Percentiles rank a stretch among this genome's conserved stretches.
Conservation (phyloP, 2,888 invertebrate genomes). For the Diplolepis rosae region DNA sequence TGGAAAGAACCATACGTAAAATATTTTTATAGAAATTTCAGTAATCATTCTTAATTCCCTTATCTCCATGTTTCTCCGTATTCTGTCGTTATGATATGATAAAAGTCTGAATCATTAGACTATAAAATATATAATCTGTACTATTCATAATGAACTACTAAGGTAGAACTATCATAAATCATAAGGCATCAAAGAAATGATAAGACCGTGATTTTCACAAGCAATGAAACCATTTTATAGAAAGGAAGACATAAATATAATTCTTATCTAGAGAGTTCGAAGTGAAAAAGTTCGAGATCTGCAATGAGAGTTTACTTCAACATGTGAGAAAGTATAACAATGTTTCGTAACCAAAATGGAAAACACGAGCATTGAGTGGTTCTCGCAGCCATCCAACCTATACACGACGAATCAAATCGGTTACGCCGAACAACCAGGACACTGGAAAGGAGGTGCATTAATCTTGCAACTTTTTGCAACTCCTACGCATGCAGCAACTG, state of each 20-base stretch:
- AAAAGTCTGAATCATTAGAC: no score
- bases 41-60: no score
- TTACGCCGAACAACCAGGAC: conserved; percentile 33
- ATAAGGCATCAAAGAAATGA: neutral
- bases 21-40: no score
- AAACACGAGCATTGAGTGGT: conserved; percentile 19
- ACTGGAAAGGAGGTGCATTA: conserved; percentile 49
- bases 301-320: neutral
- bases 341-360: conserved; percentile 21
- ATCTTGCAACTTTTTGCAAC: conserved; percentile 42
- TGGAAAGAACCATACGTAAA: no score
- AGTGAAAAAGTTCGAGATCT: neutral
- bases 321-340: conserved; percentile 9
- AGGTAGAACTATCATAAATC: no score
- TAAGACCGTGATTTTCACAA: neutral
- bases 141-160: no score
- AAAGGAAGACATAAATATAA: conserved; percentile 12
- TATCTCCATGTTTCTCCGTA: no score
- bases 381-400: conserved; percentile 17
- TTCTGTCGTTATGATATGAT: no score
- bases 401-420: conserved; percentile 36
- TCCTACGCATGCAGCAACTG: conserved; percentile 45
- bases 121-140: no score
- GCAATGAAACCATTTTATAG: neutral
- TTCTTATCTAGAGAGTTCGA: conserved; percentile 1